Percentiles rank a stretch among this genome's conserved stretches.
Conservation (phyloP, 2,113 vertebrate species). For the Saiga tatarica region DNA sequence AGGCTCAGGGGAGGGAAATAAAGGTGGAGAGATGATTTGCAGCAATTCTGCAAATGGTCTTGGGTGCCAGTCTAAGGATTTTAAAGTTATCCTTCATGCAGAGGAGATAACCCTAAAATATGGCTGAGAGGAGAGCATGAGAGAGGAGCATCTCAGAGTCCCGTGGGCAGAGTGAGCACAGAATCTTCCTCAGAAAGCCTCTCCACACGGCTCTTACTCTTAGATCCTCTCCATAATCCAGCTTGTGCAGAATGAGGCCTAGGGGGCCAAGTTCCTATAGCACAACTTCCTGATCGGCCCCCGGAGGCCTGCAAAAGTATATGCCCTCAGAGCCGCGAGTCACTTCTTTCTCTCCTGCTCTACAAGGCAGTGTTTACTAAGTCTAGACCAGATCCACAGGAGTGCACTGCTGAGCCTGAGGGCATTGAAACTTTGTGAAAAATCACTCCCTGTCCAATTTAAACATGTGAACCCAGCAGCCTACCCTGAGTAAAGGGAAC, state of each 20-base stretch:
- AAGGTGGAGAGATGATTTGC: background rate
- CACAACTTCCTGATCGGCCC: background rate
- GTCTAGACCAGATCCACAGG: constrained; percentile 48
- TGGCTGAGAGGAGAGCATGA: background rate
- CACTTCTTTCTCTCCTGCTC: background rate
- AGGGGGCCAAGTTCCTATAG: background rate
- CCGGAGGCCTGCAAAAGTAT: background rate
- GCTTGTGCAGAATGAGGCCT: background rate
- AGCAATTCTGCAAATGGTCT: background rate
- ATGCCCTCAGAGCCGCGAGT: background rate
- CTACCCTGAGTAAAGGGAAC: constrained; percentile 39
- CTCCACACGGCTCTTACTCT: constrained; percentile 23
- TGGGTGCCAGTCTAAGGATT: background rate
- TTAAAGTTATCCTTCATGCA: background rate
- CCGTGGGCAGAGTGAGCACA: background rate
- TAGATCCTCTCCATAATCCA: constrained; percentile 5
- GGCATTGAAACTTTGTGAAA: constrained; percentile 66
- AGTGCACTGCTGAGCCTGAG: constrained; percentile 60
- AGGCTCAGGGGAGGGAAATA: background rate
- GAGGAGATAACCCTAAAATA: background rate
- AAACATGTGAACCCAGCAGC: constrained; percentile 64
- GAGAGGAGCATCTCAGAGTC: constrained; percentile 4
- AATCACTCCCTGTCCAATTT: constrained; percentile 3
- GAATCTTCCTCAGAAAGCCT: fast-evolving
- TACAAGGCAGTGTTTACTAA: constrained; percentile 54